Evolutionary conservation across 2,797 vertebrate genomes (phyloP).

Genomic region (Kryptopterus vitreolus): DNA sequence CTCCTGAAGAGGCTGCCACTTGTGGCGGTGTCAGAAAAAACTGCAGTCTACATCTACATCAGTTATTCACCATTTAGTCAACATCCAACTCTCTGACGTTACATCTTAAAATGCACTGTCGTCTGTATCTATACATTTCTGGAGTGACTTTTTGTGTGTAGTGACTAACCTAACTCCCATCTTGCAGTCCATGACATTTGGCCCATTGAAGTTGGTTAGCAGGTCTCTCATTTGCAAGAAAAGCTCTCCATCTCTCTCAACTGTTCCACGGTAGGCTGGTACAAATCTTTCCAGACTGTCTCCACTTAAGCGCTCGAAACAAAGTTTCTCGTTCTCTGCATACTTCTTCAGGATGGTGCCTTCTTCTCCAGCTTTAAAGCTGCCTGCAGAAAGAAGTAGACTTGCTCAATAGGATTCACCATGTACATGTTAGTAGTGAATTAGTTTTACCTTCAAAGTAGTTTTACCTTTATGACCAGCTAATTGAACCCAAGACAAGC

Average conservation of each 20-base stretch:
- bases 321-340: slow-evolving; percentile 88
- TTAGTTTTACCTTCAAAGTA: background rate
- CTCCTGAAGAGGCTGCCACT: too few relatives aligned
- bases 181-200: slow-evolving; percentile 98
- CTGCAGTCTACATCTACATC: too few relatives aligned
- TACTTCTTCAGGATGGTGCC: slow-evolving; percentile 95
- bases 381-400: slow-evolving; percentile 72
- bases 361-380: slow-evolving; percentile 93
- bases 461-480: slow-evolving; percentile 93
- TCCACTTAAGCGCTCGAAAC: slow-evolving; percentile 84
- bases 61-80: too few relatives aligned
- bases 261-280: slow-evolving; percentile 86
- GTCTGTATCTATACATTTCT: background rate
- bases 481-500: slow-evolving; percentile 93
- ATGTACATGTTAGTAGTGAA: background rate
- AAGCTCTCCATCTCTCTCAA: slow-evolving; percentile 88
- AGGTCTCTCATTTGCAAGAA: slow-evolving; percentile 93
- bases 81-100: background rate
- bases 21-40: too few relatives aligned
- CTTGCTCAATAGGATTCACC: background rate
- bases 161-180: slow-evolving; percentile 92
- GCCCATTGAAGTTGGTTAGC: slow-evolving; percentile 85
- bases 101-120: background rate
- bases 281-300: slow-evolving; percentile 83
- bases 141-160: background rate